These are phyloP conservation scores for Musca domestica DNA, from an alignment of 1,140 invertebrate genomes.

Conservation along the genomic window DNA sequence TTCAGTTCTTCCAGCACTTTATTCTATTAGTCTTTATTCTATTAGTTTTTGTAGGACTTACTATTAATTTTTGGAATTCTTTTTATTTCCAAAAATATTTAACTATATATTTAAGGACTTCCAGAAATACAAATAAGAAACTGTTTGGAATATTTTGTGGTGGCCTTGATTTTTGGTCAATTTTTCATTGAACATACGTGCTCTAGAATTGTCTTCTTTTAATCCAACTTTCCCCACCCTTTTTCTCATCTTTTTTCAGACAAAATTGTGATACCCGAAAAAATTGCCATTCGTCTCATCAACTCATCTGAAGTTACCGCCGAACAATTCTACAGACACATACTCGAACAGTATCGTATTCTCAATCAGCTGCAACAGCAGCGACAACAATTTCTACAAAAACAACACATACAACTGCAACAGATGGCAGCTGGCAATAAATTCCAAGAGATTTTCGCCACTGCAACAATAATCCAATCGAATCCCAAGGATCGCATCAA, in stretches of 20 bases:
- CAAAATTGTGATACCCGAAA: conserved; percentile 54
- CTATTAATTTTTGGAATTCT: too few relatives aligned
- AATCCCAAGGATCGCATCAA: conserved; percentile 40
- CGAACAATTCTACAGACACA: conserved; percentile 52
- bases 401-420: conserved; percentile 47
- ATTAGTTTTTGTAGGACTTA: too few relatives aligned
- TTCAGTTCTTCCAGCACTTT: too few relatives aligned
- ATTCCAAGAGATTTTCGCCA: conserved; percentile 50
- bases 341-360: conserved; percentile 50
- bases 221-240: not conserved
- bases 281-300: conserved; percentile 50
- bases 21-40: too few relatives aligned
- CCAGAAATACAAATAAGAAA: too few relatives aligned
- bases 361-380: conserved; percentile 45
- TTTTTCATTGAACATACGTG: too few relatives aligned
- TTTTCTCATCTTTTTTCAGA: conserved; percentile 32
- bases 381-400: conserved; percentile 46
- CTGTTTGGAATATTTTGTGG: too few relatives aligned
- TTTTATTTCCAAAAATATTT: too few relatives aligned
- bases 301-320: conserved; percentile 52
- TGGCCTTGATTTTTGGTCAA: too few relatives aligned
- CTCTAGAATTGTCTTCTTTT: too few relatives aligned
- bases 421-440: conserved; percentile 48
- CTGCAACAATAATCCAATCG: conserved; percentile 49
- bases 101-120: too few relatives aligned